phyloP scores from a whole-genome alignment of 2,797 vertebrate genomes.

The Enteromius unitaeniatus region DNA sequence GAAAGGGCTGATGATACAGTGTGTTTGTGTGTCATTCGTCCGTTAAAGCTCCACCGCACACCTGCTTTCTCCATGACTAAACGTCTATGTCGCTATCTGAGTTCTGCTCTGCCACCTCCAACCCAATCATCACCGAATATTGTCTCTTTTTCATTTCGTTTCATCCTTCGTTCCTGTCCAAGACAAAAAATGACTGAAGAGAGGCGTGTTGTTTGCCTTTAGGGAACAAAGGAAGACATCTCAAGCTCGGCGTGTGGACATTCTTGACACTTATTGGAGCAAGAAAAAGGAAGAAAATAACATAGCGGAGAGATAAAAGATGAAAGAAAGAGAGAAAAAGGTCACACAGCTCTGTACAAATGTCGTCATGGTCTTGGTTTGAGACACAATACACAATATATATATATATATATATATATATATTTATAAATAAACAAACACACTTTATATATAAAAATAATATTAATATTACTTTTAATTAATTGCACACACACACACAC shows the following conservation, averaged over 20 bases:
- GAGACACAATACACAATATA: background rate
- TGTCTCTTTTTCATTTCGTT: constrained; percentile 38
- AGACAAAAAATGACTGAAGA: constrained; percentile 16
- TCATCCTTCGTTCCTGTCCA: constrained; percentile 35
- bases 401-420: too few relatives aligned
- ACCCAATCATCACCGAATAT: constrained; percentile 50
- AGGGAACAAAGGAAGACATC: constrained; percentile 15
- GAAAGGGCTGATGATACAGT: constrained; percentile 36
- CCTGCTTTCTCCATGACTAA: constrained; percentile 60
- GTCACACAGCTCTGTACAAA: background rate
- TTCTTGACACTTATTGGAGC: constrained; percentile 35
- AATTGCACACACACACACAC: too few relatives aligned
- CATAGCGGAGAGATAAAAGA: constrained; percentile 11
- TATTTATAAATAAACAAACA: too few relatives aligned
- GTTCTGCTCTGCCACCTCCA: constrained; percentile 21
- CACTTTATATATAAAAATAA: too few relatives aligned
- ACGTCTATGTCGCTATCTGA: constrained; percentile 34
- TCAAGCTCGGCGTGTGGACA: constrained; percentile 27
- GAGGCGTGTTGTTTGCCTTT: constrained; percentile 20
- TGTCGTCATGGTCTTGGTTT: constrained; percentile 25
- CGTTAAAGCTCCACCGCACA: constrained; percentile 37
- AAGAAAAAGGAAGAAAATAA: constrained; percentile 31
- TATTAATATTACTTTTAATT: too few relatives aligned
- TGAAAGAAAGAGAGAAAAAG: constrained; percentile 17
- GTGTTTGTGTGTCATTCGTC: constrained; percentile 29